Evolutionary conservation across 1,140 invertebrate species (phyloP).

Genomic region (Conus betulinus): DNA sequence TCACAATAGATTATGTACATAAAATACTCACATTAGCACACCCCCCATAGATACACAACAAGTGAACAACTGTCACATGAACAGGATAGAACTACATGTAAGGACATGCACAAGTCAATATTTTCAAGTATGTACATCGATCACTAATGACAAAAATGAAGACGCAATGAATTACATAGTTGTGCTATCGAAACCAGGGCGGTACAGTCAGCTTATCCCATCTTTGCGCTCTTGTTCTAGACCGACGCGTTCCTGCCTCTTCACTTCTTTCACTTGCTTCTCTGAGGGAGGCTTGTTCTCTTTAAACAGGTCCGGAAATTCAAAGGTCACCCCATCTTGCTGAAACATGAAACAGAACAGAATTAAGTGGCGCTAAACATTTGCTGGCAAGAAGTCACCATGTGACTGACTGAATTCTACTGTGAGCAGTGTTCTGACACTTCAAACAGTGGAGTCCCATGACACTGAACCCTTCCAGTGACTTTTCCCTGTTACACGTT

Average conservation of each 20-base stretch:
- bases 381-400: too few relatives aligned
- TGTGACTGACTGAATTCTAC: background rate
- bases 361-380: background rate
- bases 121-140: too few relatives aligned
- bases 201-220: constrained; percentile 51
- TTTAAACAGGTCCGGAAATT: constrained; percentile 55
- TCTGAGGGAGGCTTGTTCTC: constrained; percentile 28
- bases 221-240: constrained; percentile 35
- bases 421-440: background rate
- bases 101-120: too few relatives aligned
- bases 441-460: background rate
- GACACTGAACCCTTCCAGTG: background rate
- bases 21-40: too few relatives aligned
- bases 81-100: too few relatives aligned
- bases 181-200: constrained; percentile 54
- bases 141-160: too few relatives aligned
- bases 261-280: constrained; percentile 42
- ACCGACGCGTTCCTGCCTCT: constrained; percentile 21
- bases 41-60: too few relatives aligned
- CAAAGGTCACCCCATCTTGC: constrained; percentile 52
- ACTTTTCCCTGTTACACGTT: too few relatives aligned
- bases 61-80: too few relatives aligned
- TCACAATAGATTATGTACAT: too few relatives aligned
- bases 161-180: too few relatives aligned
- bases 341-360: constrained; percentile 30